Conservation (phyloP, 23 tunicate genomes). For the Styela clava region DNA sequence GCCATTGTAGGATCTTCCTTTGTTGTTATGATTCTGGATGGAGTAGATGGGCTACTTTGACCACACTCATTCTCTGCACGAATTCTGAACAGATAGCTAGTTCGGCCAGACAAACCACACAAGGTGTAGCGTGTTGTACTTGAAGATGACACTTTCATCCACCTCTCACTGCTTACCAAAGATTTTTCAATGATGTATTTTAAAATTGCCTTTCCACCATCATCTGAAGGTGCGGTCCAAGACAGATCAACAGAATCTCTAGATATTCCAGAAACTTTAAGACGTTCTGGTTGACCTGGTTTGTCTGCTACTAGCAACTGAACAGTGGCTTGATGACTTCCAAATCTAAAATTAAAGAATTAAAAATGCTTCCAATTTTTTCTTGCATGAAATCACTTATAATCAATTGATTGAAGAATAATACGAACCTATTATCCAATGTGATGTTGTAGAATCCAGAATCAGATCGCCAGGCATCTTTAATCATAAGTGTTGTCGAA, state of each 20-base stretch:
- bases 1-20: constrained; percentile 89
- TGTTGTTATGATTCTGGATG: constrained; percentile 64
- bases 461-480: constrained; percentile 76
- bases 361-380: not conserved
- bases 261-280: constrained; percentile 71
- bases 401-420: not conserved
- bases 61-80: constrained; percentile 85
- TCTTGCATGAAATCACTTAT: not conserved
- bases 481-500: constrained; percentile 81
- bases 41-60: constrained; percentile 51
- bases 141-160: constrained; percentile 81
- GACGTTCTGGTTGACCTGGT: constrained; percentile 56
- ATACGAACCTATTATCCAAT: constrained; percentile 44
- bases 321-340: constrained; percentile 82
- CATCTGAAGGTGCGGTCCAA: constrained; percentile 80
- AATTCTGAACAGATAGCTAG: constrained; percentile 81
- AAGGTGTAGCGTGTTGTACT: constrained; percentile 78
- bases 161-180: constrained; percentile 56
- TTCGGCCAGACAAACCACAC: constrained; percentile 74
- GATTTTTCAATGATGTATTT: constrained; percentile 86
- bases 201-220: constrained; percentile 88
- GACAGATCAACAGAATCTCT: constrained; percentile 79
- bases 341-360: constrained; percentile 34
- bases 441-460: constrained; percentile 89
- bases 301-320: constrained; percentile 79